Base-by-base conservation (phyloP, 2,888 invertebrate species). In the Lumbricus terrestris region DNA sequence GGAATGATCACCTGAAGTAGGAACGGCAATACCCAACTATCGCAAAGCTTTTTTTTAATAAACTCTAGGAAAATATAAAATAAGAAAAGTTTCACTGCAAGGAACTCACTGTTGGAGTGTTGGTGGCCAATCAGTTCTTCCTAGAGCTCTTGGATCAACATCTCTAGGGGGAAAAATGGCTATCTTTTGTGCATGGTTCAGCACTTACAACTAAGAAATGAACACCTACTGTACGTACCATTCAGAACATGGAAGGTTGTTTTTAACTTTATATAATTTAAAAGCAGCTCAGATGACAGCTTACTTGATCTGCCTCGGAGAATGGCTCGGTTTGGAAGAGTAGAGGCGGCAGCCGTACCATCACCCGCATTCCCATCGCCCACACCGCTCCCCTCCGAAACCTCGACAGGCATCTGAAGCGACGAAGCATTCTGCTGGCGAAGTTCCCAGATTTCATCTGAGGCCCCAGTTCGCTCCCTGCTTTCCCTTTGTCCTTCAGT, bases 261-360 rank as follows among this genome's bases (percentile, higher is more conserved):
- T 69, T n/a, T n/a, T 69, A 69, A 69, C 69, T 29, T 69, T 4
- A 54, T 54, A 35, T 15, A 34, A 85, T 85, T 85, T 35, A 34
- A 35, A 5, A 23, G n/a, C 85, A 85, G 85, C 34, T 35, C 6
- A 85, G 37, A 85, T n/a, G 85, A 85, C 20, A 40, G 15, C 47
- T 88, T 47, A 88, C 88, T 88, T 37, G 47, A 88, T 88, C 47
- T 33, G 40, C 88, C 40, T 38, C 40, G 33, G 40, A 42, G 40
- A 34, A 40, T 88, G 88, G 88, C 47, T 47, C 88, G 42, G 40
- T 47, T 88, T 23, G 47, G 40, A 88, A 40, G 47, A 88, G 40
- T 33, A n/a, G 47, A 88, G n/a, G 33, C 40, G 20, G 20, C 20
- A 29, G 88, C 16, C 4, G 69, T n/a, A n/a, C 69, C 69, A 69